phyloP scores from a whole-genome alignment of 1,140 invertebrate genomes.

The Drosophila pseudoananassae region DNA sequence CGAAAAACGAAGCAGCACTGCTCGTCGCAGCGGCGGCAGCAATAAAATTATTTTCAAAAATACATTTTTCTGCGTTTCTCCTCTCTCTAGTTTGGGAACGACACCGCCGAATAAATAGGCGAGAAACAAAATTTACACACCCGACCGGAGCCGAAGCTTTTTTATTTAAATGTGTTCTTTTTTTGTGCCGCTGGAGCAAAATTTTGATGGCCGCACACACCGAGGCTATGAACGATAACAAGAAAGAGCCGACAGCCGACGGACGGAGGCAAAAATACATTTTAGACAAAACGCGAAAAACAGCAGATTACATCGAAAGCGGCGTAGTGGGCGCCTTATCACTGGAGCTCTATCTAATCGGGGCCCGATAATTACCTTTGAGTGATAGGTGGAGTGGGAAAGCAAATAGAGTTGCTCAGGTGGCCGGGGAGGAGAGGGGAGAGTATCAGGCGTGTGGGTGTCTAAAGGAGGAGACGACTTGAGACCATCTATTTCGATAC shows the following conservation, averaged over 20 bases:
- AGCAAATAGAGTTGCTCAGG: background rate
- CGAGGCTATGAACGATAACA: constrained; percentile 64
- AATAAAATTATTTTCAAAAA: constrained; percentile 79
- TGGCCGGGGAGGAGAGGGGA: background rate
- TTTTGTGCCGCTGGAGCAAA: constrained; percentile 25
- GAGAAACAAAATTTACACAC: constrained; percentile 35
- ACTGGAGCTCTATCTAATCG: constrained; percentile 54
- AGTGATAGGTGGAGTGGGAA: constrained; percentile 29
- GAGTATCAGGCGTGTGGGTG: background rate
- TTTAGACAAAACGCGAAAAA: constrained; percentile 14
- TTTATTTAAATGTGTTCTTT: constrained; percentile 15
- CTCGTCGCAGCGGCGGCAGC: constrained; percentile 33
- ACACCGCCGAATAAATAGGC: constrained; percentile 36
- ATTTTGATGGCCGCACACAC: constrained; percentile 22
- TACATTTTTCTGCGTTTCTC: constrained; percentile 53
- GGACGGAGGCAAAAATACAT: background rate
- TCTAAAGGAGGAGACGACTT: too few relatives aligned
- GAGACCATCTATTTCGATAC: too few relatives aligned
- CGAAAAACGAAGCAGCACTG: constrained; percentile 27
- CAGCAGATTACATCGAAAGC: constrained; percentile 38
- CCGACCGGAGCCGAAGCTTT: constrained; percentile 34
- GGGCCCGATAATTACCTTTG: constrained; percentile 66
- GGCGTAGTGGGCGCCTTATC: constrained; percentile 46
- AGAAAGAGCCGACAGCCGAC: constrained; percentile 1
- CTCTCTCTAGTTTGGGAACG: constrained; percentile 13